Percentiles rank a stretch among this genome's conserved stretches.
These are phyloP conservation scores for Geodia barretti DNA, from an alignment of 37 sponge, comb jelly and placozoan genomes.

Conservation along the genomic window DNA sequence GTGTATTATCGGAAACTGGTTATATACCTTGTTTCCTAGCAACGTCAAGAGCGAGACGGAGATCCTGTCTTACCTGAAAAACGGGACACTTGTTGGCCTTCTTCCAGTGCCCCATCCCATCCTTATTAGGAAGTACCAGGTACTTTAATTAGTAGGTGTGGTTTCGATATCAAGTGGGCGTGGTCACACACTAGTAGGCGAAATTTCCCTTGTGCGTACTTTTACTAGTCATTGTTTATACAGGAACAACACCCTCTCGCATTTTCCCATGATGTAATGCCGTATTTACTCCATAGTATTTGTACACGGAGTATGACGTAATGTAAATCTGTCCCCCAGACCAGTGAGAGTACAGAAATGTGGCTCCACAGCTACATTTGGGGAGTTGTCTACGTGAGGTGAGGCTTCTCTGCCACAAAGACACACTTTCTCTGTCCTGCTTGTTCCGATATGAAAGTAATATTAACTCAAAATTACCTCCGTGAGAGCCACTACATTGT, in stretches of 20 bases:
- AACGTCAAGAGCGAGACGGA: conserved; percentile 83
- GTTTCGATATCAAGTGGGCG: background rate
- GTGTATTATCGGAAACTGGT: background rate
- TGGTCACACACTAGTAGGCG: background rate
- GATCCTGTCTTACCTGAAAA: conserved; percentile 90
- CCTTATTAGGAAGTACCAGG: conserved; percentile 95
- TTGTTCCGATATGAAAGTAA: background rate
- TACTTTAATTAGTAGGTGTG: conserved; percentile 28
- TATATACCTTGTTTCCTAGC: conserved; percentile 10
- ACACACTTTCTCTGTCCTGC: background rate
- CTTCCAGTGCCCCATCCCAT: conserved; percentile 98
- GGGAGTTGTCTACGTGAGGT: conserved; percentile 95
- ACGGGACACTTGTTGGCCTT: conserved; percentile 95
- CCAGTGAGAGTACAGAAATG: conserved; percentile 79
- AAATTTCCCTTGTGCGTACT: background rate
- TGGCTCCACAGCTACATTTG: conserved; percentile 98
- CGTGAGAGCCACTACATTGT: too few relatives aligned
- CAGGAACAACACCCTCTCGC: too few relatives aligned
- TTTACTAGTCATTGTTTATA: background rate
- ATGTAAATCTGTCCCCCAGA: conserved; percentile 25
- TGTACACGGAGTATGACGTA: background rate
- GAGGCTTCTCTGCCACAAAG: too few relatives aligned
- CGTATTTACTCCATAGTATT: background rate
- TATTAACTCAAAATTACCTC: too few relatives aligned
- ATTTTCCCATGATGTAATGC: background rate